phyloP scores from a whole-genome alignment of 2,113 vertebrate genomes.

The Cnemophilus loriae region DNA sequence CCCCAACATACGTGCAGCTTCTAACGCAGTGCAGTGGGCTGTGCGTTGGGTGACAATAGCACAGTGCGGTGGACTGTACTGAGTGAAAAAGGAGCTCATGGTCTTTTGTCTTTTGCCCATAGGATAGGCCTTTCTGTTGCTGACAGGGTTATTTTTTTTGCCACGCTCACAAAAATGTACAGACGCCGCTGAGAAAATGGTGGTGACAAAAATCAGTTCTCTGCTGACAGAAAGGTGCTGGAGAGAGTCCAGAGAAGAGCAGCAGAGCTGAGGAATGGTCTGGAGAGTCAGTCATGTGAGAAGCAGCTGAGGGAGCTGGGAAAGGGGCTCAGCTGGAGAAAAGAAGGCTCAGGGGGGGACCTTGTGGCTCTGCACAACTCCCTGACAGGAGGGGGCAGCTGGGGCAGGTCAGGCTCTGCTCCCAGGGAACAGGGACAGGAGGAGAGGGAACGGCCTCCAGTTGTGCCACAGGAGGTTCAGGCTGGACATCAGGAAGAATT shows the following conservation, averaged over 20 bases:
- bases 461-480: neutral
- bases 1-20: neutral
- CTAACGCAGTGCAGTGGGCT: neutral
- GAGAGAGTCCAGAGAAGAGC: neutral
- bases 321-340: neutral
- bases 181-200: neutral
- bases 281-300: neutral
- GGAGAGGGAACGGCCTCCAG: rapidly evolving
- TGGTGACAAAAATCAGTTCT: neutral
- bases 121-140: neutral
- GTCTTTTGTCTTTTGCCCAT: neutral
- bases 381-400: neutral
- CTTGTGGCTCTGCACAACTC: neutral
- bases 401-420: rapidly evolving
- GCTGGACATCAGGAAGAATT: neutral
- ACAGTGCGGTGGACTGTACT: neutral
- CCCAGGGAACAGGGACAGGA: neutral
- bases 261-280: neutral
- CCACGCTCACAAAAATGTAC: neutral
- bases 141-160: neutral
- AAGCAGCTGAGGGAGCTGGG: neutral
- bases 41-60: neutral
- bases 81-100: neutral
- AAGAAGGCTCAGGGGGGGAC: neutral
- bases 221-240: neutral